Percentiles rank a stretch among this genome's conserved stretches.
Evolutionary conservation across 2,113 vertebrate species (phyloP).

Genomic region (Sorex araneus): DNA sequence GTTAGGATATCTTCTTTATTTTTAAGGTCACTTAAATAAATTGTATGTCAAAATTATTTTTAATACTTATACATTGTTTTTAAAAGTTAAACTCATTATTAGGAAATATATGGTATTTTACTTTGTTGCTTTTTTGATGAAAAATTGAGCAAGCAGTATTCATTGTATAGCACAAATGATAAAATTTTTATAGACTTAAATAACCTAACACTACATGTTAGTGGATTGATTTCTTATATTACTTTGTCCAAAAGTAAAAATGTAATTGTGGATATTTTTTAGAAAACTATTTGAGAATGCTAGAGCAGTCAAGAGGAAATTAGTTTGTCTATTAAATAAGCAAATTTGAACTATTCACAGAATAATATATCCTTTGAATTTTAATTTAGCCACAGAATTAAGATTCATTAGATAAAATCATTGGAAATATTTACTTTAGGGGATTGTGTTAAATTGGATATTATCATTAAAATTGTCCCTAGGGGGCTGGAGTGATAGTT

Average conservation of each 20-base stretch:
- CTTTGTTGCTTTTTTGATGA: slow-evolving; percentile 43
- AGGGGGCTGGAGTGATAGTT: no score
- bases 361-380: slow-evolving; percentile 39
- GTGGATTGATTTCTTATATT: slow-evolving; percentile 27
- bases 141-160: slow-evolving; percentile 33
- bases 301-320: not conserved
- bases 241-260: slow-evolving; percentile 61
- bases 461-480: not conserved
- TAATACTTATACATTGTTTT: slow-evolving; percentile 18
- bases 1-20: slow-evolving; percentile 24
- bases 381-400: slow-evolving; percentile 29
- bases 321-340: slow-evolving; percentile 61
- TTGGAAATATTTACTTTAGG: slow-evolving; percentile 25
- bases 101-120: not conserved
- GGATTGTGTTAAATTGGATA: slow-evolving; percentile 21
- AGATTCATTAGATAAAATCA: slow-evolving; percentile 62
- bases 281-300: slow-evolving; percentile 54
- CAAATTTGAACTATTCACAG: slow-evolving; percentile 53
- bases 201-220: not conserved
- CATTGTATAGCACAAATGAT: slow-evolving; percentile 34
- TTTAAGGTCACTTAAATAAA: slow-evolving; percentile 39
- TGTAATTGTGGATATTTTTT: slow-evolving; percentile 33
- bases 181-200: not conserved
- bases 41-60: slow-evolving; percentile 62
- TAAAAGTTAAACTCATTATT: slow-evolving; percentile 37